phyloP scores from a whole-genome alignment of 2,113 vertebrate genomes.

The Lepus timidus region DNA sequence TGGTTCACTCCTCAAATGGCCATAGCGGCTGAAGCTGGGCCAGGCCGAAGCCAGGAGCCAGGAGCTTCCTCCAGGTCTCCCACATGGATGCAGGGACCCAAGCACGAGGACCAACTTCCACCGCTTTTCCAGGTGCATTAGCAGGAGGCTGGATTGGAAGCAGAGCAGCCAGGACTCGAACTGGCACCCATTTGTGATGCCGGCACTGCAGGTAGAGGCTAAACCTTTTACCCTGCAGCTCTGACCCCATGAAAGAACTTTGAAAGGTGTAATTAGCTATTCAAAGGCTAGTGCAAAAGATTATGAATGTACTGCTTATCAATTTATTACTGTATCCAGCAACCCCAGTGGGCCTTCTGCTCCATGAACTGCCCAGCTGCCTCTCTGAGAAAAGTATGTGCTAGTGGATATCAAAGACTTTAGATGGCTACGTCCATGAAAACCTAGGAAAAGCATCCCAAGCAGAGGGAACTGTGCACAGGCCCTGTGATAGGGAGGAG shows the following conservation, averaged over 20 bases:
- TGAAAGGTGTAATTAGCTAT: not conserved
- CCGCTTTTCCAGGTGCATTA: no score
- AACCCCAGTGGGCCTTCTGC: not conserved
- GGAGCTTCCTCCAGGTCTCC: no score
- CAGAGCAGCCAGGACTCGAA: no score
- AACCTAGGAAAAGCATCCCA: not conserved
- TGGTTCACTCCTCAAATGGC: no score
- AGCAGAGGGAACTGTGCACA: not conserved
- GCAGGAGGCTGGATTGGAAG: no score
- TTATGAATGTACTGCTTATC: not conserved
- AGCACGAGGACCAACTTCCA: no score
- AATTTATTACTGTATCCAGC: not conserved
- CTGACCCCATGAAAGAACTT: not conserved
- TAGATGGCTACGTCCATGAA: not conserved
- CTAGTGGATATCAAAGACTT: not conserved
- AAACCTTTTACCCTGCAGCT: no score
- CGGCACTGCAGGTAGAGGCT: no score
- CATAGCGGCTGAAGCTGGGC: no score
- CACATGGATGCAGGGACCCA: no score
- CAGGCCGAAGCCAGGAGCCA: no score
- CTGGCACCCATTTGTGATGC: no score
- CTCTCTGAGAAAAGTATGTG: not conserved
- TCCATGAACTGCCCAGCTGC: not conserved
- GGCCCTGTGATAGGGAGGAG: slow-evolving; percentile 9
- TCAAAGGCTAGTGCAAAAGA: slow-evolving; percentile 28